Percentiles rank a stretch among this genome's conserved stretches.
These are phyloP conservation scores for Poliocrania exsul DNA, from an alignment of 2,797 vertebrate genomes.

Conservation along the genomic window DNA sequence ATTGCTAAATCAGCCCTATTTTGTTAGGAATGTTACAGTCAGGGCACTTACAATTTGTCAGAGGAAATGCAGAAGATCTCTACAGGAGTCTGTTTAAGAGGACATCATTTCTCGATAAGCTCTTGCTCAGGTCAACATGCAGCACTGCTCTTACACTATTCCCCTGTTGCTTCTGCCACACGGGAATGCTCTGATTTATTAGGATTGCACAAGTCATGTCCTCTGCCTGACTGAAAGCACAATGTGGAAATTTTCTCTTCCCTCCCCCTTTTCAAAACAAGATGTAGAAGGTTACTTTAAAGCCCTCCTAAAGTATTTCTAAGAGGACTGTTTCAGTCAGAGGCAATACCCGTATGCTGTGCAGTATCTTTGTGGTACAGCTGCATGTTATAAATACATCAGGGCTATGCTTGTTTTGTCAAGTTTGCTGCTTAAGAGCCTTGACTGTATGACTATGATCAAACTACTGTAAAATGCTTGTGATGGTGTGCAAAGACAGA, in stretches of 20 bases:
- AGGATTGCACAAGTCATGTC: slow-evolving; percentile 86
- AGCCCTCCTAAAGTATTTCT: neutral
- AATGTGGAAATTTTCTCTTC: slow-evolving; percentile 82
- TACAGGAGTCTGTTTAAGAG: slow-evolving; percentile 86
- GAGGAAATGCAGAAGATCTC: slow-evolving; percentile 79
- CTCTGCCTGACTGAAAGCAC: slow-evolving; percentile 88
- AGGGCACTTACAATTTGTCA: slow-evolving; percentile 87
- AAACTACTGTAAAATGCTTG: neutral
- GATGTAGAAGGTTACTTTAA: slow-evolving; percentile 77
- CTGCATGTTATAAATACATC: neutral
- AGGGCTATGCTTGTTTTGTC: neutral
- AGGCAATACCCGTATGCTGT: neutral
- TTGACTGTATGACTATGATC: neutral
- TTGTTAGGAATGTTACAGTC: slow-evolving; percentile 82
- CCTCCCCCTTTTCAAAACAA: slow-evolving; percentile 44
- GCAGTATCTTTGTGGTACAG: neutral
- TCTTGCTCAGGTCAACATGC: slow-evolving; percentile 80
- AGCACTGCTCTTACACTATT: slow-evolving; percentile 77
- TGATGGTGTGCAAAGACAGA: neutral
- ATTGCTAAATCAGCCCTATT: slow-evolving; percentile 87
- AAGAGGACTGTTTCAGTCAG: neutral
- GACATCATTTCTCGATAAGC: slow-evolving; percentile 87
- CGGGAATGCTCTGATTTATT: slow-evolving; percentile 94
- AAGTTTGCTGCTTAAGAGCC: neutral
- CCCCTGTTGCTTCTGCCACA: slow-evolving; percentile 90